Base-by-base conservation (phyloP, 2,113 vertebrate genomes). In the Oxyura jamaicensis region DNA sequence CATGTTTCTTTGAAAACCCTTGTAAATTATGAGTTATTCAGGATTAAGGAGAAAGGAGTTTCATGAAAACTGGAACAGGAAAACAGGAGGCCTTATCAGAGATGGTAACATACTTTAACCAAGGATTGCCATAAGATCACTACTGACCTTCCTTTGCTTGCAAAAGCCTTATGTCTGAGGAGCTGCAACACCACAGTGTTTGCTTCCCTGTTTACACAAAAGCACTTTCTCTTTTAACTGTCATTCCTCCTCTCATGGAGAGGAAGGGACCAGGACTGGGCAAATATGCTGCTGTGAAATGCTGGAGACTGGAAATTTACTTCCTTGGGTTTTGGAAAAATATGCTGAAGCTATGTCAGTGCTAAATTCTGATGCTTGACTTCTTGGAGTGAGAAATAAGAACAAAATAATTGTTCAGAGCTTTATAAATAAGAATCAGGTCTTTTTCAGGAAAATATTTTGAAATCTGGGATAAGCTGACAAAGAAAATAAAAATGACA, bases 121-220 rank as follows among this genome's bases (percentile, higher is more conserved):
- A 80, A 60, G 15, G 65, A 19, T 66, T 23, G 46, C 88, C 69
- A 44, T 84, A 84, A 93, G 91, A 87, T 59, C 14, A 19, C 41
- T 44, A 1, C 44, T n/a, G 88, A 77, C 55, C 92, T 91, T 75
- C 75, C 86, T 48, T 8, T 48, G 79, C 75, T 67, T 8, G 58
- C 41, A 71, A 74, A 83, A 88, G 41, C 18, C 79, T 35, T 2
- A 2, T 3, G 62, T 67, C 58, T 86, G 39, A 29, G 83, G 85
- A 90, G 65, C 65, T 77, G 77, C 29, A 15, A 10, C 50, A 50
- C 44, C 53, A 3, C 9, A 1, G 28, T 5, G 62, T 65, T 86
- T 10, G 11, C n/a, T 66, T 46, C 22, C 29, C 31, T 1, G 0
- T 66, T 78, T 10, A n/a, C 28, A 81, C 20, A 62, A 81, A 94